Conservation (phyloP, 2,888 invertebrate species). For the Torymus tubicola region DNA sequence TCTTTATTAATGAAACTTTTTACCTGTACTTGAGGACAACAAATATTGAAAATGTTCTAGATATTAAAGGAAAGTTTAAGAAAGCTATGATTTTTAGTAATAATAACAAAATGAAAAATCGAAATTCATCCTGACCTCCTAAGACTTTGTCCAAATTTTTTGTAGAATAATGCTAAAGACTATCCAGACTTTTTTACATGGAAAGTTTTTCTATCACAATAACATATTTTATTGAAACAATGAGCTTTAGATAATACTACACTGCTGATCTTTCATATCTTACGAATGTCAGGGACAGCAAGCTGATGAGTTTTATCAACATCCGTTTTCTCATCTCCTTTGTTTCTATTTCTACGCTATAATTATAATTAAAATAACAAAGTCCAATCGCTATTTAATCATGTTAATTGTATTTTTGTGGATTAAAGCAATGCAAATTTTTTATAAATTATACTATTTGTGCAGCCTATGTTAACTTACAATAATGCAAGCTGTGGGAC, state of each 20-base stretch:
- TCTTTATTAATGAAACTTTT: too few species aligned
- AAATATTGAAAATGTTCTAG: too few species aligned
- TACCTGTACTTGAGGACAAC: too few species aligned
- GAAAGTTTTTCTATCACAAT: neutral
- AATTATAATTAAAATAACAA: neutral
- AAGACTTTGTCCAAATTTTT: too few species aligned
- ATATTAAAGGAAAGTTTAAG: too few species aligned
- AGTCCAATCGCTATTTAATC: neutral
- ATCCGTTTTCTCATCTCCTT: slow-evolving; percentile 48
- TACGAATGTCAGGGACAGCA: slow-evolving; percentile 53
- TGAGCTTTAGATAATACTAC: slow-evolving; percentile 27
- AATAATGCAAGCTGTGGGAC: slow-evolving; percentile 60
- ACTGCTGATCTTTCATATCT: slow-evolving; percentile 30
- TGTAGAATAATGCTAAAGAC: too few species aligned
- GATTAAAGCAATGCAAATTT: too few species aligned
- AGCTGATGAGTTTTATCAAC: slow-evolving; percentile 42
- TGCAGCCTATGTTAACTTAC: slow-evolving; percentile 71
- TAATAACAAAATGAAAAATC: too few species aligned
- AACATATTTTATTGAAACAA: slow-evolving; percentile 10
- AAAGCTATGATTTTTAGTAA: too few species aligned
- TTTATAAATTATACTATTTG: slow-evolving; percentile 3
- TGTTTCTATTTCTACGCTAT: slow-evolving; percentile 3
- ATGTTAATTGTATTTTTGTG: too few species aligned
- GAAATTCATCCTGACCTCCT: too few species aligned
- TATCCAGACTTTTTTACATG: too few species aligned